phyloP scores from a whole-genome alignment of 2,888 invertebrate species.

The Coelinius sp. region DNA sequence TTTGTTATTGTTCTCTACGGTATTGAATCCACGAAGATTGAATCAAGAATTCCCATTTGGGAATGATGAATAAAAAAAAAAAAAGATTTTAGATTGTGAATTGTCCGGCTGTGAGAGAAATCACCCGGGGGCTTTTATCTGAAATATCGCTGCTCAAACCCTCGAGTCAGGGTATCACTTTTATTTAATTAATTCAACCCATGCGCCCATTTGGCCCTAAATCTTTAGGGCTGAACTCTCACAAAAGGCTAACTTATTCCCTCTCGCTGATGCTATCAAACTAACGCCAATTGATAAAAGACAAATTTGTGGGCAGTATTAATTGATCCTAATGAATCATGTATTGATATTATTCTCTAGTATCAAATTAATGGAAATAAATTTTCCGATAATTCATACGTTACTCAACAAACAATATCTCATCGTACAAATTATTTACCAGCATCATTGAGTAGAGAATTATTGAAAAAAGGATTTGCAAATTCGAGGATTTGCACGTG shows the following conservation, averaged over 20 bases:
- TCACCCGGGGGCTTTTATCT: conserved; percentile 5
- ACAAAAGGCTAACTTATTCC: conserved; percentile 8
- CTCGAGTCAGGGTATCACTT: conserved; percentile 22
- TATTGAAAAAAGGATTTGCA: too few species aligned
- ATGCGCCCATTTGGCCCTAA: not conserved
- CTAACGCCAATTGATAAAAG: not conserved
- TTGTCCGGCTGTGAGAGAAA: not conserved
- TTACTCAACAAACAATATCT: too few species aligned
- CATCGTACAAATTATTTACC: too few species aligned
- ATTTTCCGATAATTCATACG: too few species aligned
- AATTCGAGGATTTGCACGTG: too few species aligned
- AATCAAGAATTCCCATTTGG: not conserved
- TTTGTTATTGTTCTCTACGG: too few species aligned
- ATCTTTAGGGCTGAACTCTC: conserved; percentile 27
- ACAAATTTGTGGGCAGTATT: not conserved
- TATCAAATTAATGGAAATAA: too few species aligned
- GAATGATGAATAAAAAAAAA: not conserved
- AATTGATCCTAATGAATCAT: not conserved
- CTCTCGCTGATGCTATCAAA: not conserved
- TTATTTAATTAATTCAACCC: conserved; percentile 41
- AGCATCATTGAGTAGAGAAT: too few species aligned
- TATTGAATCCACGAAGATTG: not conserved
- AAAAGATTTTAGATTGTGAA: not conserved
- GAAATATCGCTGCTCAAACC: not conserved
- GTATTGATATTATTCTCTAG: too few species aligned